Percentiles rank a stretch among this genome's conserved stretches.
These are phyloP conservation scores for Falco punctatus DNA, from an alignment of 2,113 vertebrate genomes.

Conservation along the genomic window DNA sequence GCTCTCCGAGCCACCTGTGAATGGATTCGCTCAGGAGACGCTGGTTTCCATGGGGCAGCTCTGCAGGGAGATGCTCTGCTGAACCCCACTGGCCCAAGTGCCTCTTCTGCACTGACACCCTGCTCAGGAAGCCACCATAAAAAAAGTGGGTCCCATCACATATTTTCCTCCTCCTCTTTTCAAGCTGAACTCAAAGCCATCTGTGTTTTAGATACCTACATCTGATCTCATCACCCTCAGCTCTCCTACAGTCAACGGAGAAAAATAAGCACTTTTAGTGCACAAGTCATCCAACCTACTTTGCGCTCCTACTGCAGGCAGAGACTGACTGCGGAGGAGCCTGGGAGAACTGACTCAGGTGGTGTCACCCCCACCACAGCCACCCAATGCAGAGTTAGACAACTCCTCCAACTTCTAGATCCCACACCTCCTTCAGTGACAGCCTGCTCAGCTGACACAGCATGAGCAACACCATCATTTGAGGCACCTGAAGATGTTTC, in stretches of 20 bases:
- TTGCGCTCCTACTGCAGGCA: not conserved
- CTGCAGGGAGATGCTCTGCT: not conserved
- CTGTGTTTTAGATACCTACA: not conserved
- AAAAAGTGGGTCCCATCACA: not conserved
- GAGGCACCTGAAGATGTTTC: not conserved
- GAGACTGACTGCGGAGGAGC: not conserved
- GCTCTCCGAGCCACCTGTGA: rapidly evolving
- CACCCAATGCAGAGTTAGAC: not conserved
- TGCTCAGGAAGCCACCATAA: not conserved
- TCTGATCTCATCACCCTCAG: not conserved
- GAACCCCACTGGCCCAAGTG: not conserved
- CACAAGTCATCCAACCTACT: slow-evolving; percentile 35
- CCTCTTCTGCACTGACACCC: not conserved
- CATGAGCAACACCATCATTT: rapidly evolving
- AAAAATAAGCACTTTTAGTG: not conserved
- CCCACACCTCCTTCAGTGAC: not conserved
- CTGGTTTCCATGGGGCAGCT: not conserved
- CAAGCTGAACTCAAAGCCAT: not conserved
- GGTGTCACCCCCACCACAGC: not conserved
- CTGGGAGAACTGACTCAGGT: not conserved
- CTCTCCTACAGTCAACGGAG: not conserved
- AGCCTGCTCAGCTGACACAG: not conserved
- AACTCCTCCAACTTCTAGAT: not conserved
- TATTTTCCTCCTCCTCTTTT: not conserved
- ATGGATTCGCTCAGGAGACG: not conserved